Evolutionary conservation across 2,113 vertebrate species (phyloP), one percentile per base, ranked within the genome.

Genomic region (Leptosomus discolor): DNA sequence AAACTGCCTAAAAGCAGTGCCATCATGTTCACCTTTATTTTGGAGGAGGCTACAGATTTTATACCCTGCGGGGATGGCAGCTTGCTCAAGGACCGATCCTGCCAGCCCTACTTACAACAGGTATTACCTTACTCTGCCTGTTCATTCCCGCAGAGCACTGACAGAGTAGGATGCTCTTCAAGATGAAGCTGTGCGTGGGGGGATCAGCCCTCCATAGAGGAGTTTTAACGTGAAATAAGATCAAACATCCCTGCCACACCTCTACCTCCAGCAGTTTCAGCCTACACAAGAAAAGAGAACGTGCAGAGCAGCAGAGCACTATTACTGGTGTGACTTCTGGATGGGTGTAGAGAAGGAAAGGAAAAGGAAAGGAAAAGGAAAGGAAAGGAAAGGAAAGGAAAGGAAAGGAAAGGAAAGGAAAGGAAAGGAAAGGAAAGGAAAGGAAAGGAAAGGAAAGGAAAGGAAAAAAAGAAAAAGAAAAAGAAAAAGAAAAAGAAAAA

Each of bases 211-310:
- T 81, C 0, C 0, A 75, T 89, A 64, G 65, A 81, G 71, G 74
- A 74, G 88, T 85, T 95, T 85, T 87, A 81, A 82, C 17, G 84
- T 85, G 92, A 96, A 96, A 73, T 87, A 32, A 95, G 95, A 96
- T 95, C 85, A 95, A 97, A 97, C 96, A 91, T 50, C 67, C 3
- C 57, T 50, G 74, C 94, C 96, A 95, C 95, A 39, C 97, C 96
- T 92, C 91, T 54, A 41, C 96, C 97, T 90, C 77, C 74, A 94
- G 94, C 94, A 82, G 58, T 97, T 96, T 96, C 96, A 90, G 43
- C 73, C 91, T 92, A 94, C 82, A 69, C 69, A 45, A 56, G 23
- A 53, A 80, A 88, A 78, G 70, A 43, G n/a, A 45, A 95, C 81
- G 90, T 97, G 95, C 97, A 96, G 83, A 53, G 23, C 21, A 91